phyloP scores from a whole-genome alignment of 2,113 vertebrate species.

The Desmodus rotundus region DNA sequence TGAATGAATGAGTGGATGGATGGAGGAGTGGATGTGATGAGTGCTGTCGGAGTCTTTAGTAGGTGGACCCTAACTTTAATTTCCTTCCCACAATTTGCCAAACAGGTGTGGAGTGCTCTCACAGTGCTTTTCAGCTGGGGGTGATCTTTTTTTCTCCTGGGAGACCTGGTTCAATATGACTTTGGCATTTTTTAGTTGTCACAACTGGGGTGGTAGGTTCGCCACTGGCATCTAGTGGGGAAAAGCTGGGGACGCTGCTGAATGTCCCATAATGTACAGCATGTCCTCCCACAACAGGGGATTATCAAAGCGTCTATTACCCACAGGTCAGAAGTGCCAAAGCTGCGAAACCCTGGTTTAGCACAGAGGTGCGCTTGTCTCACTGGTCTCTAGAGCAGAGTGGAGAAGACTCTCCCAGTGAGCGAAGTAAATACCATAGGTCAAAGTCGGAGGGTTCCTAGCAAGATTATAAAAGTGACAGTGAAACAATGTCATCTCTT shows the following conservation, averaged over 20 bases:
- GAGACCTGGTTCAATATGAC: not conserved
- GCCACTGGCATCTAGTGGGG: not conserved
- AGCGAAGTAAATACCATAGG: not conserved
- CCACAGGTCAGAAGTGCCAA: not conserved
- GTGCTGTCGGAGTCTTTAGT: not conserved
- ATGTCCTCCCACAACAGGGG: not conserved
- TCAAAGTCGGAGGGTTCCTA: conserved; percentile 5
- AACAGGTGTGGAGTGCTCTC: not conserved
- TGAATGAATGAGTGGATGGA: not conserved
- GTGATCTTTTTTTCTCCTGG: not conserved
- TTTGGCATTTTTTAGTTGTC: not conserved
- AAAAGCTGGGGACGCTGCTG: not conserved
- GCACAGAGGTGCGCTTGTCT: not conserved
- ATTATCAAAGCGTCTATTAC: not conserved
- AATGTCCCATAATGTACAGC: not conserved
- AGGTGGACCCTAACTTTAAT: not conserved
- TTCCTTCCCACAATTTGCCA: not conserved
- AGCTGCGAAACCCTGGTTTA: not conserved
- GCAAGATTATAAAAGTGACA: conserved; percentile 37
- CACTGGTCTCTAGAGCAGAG: not conserved
- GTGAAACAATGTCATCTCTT: conserved; percentile 56
- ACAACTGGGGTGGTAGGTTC: not conserved
- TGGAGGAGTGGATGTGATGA: not conserved
- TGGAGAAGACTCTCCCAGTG: not conserved
- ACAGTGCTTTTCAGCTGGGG: not conserved